phyloP scores from a whole-genome alignment of 2,113 vertebrate species.

The Anarrhichthys ocellatus region DNA sequence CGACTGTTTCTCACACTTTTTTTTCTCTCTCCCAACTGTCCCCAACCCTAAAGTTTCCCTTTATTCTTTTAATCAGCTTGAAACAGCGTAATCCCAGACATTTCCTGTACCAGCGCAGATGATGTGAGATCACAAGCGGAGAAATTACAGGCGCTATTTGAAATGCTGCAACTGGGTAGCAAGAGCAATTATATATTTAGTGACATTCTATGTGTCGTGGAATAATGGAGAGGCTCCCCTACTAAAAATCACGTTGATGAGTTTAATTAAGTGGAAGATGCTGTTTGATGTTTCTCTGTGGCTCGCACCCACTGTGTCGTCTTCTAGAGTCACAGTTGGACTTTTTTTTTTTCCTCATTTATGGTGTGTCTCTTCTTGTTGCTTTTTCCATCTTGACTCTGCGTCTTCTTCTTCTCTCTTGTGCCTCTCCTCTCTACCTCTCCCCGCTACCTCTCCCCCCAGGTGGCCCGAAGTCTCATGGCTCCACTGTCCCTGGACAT shows the following conservation, averaged over 20 bases:
- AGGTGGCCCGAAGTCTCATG: conserved; percentile 92
- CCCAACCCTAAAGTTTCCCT: conserved; percentile 40
- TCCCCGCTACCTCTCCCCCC: conserved; percentile 59
- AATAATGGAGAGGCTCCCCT: conserved; percentile 60
- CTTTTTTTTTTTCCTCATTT: conserved; percentile 18
- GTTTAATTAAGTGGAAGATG: conserved; percentile 78
- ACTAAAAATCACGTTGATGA: conserved; percentile 64
- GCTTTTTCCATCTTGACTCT: conserved; percentile 3
- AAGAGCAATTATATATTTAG: conserved; percentile 76
- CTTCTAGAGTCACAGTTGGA: conserved; percentile 30
- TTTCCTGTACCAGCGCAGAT: conserved; percentile 42
- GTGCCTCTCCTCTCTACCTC: conserved; percentile 9
- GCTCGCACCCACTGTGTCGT: conserved; percentile 62
- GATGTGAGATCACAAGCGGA: conserved; percentile 46
- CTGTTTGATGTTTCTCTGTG: conserved; percentile 73
- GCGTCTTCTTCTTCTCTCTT: not conserved
- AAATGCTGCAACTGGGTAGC: conserved; percentile 70
- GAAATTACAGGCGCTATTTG: conserved; percentile 53
- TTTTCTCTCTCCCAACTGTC: conserved; percentile 9
- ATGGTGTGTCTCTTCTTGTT: conserved; percentile 34
- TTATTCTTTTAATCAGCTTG: conserved; percentile 59
- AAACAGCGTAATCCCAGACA: conserved; percentile 29
- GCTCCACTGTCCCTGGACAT: conserved; percentile 93
- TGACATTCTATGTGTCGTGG: conserved; percentile 66
- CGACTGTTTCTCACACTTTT: conserved; percentile 31